phyloP scores from a whole-genome alignment of 2,888 invertebrate genomes.

The Drosophila flavopinicola region DNA sequence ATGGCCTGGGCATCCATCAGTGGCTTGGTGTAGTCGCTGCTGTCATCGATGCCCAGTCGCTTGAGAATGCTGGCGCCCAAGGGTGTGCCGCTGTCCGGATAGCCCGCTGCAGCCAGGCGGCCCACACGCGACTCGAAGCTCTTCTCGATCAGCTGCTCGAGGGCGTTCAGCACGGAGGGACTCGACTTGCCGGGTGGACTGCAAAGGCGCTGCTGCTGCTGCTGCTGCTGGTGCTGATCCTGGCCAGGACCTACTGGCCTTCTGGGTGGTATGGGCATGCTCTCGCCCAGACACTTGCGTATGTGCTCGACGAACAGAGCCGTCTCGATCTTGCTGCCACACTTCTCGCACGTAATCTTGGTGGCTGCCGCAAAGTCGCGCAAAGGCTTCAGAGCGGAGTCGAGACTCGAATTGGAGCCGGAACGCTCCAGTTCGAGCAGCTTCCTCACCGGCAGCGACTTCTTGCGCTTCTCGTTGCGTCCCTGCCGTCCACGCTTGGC shows the following conservation, averaged over 20 bases:
- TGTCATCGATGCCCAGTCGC: slow-evolving; percentile 96
- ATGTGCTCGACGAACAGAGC: slow-evolving; percentile 97
- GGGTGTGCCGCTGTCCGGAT: slow-evolving; percentile 87
- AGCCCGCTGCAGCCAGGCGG: slow-evolving; percentile 83
- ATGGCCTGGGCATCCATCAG: slow-evolving; percentile 94
- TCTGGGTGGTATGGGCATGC: slow-evolving; percentile 85
- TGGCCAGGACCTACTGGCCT: slow-evolving; percentile 78
- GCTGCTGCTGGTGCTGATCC: slow-evolving; percentile 85
- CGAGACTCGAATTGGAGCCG: slow-evolving; percentile 85
- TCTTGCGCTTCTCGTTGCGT: slow-evolving; percentile 93
- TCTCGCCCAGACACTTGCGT: slow-evolving; percentile 94
- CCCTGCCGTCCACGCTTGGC: slow-evolving; percentile 90
- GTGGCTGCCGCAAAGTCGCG: slow-evolving; percentile 87
- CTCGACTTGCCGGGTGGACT: slow-evolving; percentile 86
- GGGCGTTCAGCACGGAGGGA: slow-evolving; percentile 96
- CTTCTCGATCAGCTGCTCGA: slow-evolving; percentile 98
- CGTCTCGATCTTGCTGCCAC: slow-evolving; percentile 97
- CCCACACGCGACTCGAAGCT: slow-evolving; percentile 96
- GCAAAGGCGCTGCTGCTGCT: slow-evolving; percentile 72
- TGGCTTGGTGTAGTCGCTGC: slow-evolving; percentile 96
- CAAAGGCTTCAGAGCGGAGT: slow-evolving; percentile 83
- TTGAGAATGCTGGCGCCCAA: slow-evolving; percentile 96
- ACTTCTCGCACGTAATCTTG: slow-evolving; percentile 97
- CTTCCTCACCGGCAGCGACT: slow-evolving; percentile 95
- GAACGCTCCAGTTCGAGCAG: slow-evolving; percentile 91